Evolutionary conservation across 2,113 vertebrate genomes (phyloP).

Genomic region (Ctenodactylus gundi): DNA sequence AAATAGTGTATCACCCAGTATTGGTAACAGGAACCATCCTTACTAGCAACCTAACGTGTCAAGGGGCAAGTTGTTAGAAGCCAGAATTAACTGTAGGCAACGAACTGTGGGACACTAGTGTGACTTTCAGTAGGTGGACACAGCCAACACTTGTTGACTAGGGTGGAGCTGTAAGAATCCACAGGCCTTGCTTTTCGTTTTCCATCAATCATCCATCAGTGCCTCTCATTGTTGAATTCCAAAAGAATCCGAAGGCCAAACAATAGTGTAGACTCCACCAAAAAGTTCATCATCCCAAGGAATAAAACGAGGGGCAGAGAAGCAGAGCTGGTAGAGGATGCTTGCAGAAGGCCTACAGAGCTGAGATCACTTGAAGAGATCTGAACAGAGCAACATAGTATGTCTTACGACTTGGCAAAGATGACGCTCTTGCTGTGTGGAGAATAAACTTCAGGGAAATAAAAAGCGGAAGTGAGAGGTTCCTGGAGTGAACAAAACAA

Average conservation of each 20-base stretch:
- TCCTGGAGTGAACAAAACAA: not conserved
- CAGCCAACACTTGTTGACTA: not conserved
- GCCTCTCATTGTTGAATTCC: not conserved
- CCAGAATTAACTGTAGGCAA: not conserved
- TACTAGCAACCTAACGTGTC: not conserved
- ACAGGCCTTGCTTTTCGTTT: not conserved
- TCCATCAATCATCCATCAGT: not conserved
- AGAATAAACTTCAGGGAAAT: not conserved
- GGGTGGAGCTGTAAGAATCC: not conserved
- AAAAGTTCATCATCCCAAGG: not conserved
- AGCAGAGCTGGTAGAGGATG: not conserved
- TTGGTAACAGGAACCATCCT: not conserved
- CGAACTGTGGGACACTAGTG: not conserved
- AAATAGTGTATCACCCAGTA: not conserved
- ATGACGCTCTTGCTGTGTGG: not conserved
- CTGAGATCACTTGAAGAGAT: not conserved
- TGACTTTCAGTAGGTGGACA: not conserved
- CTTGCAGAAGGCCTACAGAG: not conserved
- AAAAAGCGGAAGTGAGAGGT: not conserved
- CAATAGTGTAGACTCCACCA: not conserved
- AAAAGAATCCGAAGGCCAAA: not conserved
- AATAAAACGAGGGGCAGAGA: not conserved
- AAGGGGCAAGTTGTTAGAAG: not conserved
- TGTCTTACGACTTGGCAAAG: not conserved
- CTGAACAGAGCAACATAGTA: not conserved